Base-by-base conservation (phyloP, 2,113 vertebrate species). In the Mionectes macconnelli region DNA sequence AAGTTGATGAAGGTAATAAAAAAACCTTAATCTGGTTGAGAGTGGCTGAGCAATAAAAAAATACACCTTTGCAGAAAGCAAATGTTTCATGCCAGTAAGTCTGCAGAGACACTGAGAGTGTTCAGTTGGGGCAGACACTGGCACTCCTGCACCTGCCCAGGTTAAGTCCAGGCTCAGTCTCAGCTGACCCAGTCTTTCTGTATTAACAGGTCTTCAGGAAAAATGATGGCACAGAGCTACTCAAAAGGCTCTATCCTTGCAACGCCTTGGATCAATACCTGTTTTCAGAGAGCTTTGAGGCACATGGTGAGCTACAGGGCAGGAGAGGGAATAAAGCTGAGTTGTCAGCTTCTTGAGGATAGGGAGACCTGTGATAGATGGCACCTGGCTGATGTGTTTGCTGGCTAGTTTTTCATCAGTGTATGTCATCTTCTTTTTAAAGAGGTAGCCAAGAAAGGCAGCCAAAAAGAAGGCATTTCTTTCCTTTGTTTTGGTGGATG, bases 241-340 rank as follows among this genome's bases (percentile, higher is more conserved):
- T 92, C 90, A 40, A 50, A 86, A 88, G 82, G 76, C 79, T 93
- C 87, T 81, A 39, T 88, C 78, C 63, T 80, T 70, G 72, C 81
- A 52, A 67, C 0, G 0, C 53, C 63, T 87, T 39, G 68, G 94
- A 96, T 97, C 95, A 90, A 96, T 97, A 96, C 30, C 50, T 91
- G 94, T 96, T 97, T 96, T 95, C 93, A 92, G 86, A 16, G 69
- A 84, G 93, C 91, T 96, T 84, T 78, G 86, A 95, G 96, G 60
- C 80, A 59, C 80, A 47, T 20, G 0, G 39, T 55, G 94, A 93
- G 89, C 95, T 93, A 66, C 92, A 79, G 72, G 74, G 49, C 39
- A 73, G 69, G 56, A 88, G 90, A 57, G 67, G 44, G 94, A 95
- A 96, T 96, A 94, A 90, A 90, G 92, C 95, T 88, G 93, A 95